Evolutionary conservation across 2,797 vertebrate species (phyloP).

Genomic region (Valencia hispanica): DNA sequence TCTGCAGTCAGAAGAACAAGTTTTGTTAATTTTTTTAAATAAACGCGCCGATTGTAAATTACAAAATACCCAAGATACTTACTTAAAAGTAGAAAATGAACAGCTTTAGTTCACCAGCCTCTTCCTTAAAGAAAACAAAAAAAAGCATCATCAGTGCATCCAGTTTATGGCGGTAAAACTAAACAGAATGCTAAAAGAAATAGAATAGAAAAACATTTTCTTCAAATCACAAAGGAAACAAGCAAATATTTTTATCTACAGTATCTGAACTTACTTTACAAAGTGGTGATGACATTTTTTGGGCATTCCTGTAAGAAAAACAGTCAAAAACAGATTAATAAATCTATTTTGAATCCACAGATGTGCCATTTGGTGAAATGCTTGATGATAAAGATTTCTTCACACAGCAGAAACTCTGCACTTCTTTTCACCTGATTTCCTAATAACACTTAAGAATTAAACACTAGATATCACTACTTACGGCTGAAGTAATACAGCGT

Average conservation of each 20-base stretch:
- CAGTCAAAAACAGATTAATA: not conserved
- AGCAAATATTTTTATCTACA: not conserved
- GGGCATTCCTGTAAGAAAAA: constrained; percentile 71
- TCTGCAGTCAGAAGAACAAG: constrained; percentile 29
- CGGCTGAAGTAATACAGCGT: constrained; percentile 79
- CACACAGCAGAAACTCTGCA: not conserved
- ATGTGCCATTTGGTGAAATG: not conserved
- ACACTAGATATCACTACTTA: constrained; percentile 69
- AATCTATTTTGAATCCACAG: not conserved
- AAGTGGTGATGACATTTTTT: constrained; percentile 81
- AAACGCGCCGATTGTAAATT: not conserved
- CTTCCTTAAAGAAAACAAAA: constrained; percentile 39
- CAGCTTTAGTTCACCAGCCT: constrained; percentile 18
- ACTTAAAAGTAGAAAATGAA: constrained; percentile 11
- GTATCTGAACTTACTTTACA: constrained; percentile 69
- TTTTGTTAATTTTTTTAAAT: not conserved
- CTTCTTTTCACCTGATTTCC: not conserved
- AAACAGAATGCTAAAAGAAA: not conserved
- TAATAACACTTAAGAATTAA: too few relatives aligned
- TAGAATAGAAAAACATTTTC: not conserved
- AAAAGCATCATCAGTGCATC: not conserved
- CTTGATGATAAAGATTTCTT: not conserved
- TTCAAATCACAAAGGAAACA: not conserved
- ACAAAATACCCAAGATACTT: not conserved
- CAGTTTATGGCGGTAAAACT: not conserved